A percentile compares a stretch with the other conserved stretches of the same genome.
phyloP scores from a whole-genome alignment of 2,888 invertebrate genomes.

The Calameuta pallipes region DNA sequence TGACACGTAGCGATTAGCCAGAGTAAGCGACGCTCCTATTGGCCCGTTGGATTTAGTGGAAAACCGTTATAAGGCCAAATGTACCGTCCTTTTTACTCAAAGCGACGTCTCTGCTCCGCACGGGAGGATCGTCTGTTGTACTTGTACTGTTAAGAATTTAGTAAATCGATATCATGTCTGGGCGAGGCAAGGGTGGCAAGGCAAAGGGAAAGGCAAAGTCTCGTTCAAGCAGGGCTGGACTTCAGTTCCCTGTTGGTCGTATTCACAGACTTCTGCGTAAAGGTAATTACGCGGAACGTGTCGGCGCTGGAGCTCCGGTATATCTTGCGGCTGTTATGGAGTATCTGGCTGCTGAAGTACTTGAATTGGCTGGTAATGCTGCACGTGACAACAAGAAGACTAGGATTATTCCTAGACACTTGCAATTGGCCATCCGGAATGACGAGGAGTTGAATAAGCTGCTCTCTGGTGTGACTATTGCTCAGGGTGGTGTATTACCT shows the following conservation, averaged over 20 bases:
- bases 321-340: slow-evolving; percentile 70
- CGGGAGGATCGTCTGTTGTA: neutral
- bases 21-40: neutral
- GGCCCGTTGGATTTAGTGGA: neutral
- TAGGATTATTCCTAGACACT: slow-evolving; percentile 78
- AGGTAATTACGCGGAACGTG: slow-evolving; percentile 70
- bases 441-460: slow-evolving; percentile 83
- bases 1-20: neutral
- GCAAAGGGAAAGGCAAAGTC: slow-evolving; percentile 33
- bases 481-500: slow-evolving; percentile 84
- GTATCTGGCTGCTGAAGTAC: slow-evolving; percentile 74
- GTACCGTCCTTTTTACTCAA: neutral
- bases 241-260: slow-evolving; percentile 68
- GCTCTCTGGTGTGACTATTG: slow-evolving; percentile 79
- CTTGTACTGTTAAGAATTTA: neutral
- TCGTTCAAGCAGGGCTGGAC: slow-evolving; percentile 66
- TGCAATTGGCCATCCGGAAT: slow-evolving; percentile 80
- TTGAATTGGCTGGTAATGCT: slow-evolving; percentile 71
- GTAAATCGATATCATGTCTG: slow-evolving; percentile 13
- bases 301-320: slow-evolving; percentile 67
- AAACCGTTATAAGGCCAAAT: neutral
- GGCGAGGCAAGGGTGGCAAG: slow-evolving; percentile 21
- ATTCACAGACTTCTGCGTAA: slow-evolving; percentile 68
- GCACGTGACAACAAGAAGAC: slow-evolving; percentile 73
- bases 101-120: neutral